Evolutionary conservation across 2,888 invertebrate genomes (phyloP).

Genomic region (Agonopterix heracliana): DNA sequence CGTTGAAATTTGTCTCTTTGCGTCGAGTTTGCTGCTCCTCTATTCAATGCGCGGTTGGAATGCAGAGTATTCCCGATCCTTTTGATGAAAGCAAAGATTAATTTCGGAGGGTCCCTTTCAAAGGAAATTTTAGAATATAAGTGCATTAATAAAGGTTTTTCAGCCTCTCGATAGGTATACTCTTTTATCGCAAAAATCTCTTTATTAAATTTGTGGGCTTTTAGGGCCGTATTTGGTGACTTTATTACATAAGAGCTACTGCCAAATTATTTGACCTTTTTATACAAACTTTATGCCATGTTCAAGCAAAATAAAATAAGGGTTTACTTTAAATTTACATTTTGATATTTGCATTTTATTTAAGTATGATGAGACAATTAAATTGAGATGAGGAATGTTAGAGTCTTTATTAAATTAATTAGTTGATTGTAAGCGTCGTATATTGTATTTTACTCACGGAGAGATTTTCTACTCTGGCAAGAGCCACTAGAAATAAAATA

Average conservation of each 20-base stretch:
- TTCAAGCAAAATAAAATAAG: constrained; percentile 17
- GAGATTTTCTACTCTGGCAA: too few relatives aligned
- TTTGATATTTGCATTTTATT: too few relatives aligned
- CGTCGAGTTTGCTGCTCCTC: constrained; percentile 24
- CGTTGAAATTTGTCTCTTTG: constrained; percentile 45
- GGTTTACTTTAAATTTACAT: too few relatives aligned
- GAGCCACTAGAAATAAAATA: too few relatives aligned
- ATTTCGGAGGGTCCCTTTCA: constrained; percentile 64
- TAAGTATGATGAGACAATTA: too few relatives aligned
- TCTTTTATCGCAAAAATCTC: constrained; percentile 59
- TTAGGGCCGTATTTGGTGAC: constrained; percentile 56
- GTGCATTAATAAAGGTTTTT: constrained; percentile 71
- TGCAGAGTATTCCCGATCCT: constrained; percentile 61
- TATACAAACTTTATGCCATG: constrained; percentile 20
- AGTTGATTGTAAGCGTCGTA: too few relatives aligned
- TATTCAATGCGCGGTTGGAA: constrained; percentile 55
- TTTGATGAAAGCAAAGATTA: constrained; percentile 71
- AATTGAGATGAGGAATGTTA: too few relatives aligned
- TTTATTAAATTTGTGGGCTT: constrained; percentile 70
- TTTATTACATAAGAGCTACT: constrained; percentile 61
- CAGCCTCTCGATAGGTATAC: constrained; percentile 48
- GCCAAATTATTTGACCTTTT: constrained; percentile 31
- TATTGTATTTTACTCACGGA: too few relatives aligned
- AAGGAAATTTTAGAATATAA: constrained; percentile 72
- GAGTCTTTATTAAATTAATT: background rate